Evolutionary conservation across 2,888 invertebrate species (phyloP).

Genomic region (Temnothorax rugatulus): DNA sequence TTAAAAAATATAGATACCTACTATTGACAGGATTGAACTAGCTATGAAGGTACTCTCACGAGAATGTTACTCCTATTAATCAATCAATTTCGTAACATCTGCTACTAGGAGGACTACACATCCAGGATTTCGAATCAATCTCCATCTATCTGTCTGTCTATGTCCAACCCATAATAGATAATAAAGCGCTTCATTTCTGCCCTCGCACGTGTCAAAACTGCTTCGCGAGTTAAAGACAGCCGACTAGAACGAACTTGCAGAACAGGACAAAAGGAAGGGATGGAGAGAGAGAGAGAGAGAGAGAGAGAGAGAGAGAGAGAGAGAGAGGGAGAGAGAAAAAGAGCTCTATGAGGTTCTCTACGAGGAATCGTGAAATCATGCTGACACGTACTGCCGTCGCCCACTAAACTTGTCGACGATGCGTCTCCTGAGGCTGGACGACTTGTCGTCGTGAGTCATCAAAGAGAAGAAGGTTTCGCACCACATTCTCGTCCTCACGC

Average conservation of each 20-base stretch:
- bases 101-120: not conserved
- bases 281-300: not conserved
- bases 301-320: too few relatives aligned
- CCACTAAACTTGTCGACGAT: conserved; percentile 61
- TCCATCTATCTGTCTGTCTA: conserved; percentile 36
- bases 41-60: not conserved
- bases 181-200: conserved; percentile 5
- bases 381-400: conserved; percentile 42
- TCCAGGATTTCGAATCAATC: conserved; percentile 45
- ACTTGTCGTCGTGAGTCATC: conserved; percentile 36
- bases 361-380: conserved; percentile 56
- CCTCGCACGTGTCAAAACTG: conserved; percentile 23
- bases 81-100: conserved; percentile 47
- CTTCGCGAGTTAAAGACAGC: conserved; percentile 19
- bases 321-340: not conserved
- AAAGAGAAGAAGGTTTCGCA: conserved; percentile 26
- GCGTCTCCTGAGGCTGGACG: conserved; percentile 57
- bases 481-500: conserved; percentile 2
- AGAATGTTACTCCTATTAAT: conserved; percentile 30
- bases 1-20: not conserved
- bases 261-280: not conserved
- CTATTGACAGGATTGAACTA: not conserved
- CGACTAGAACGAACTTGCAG: conserved; percentile 38
- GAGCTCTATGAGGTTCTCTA: not conserved
- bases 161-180: not conserved